Percentiles rank a stretch among this genome's conserved stretches.
Conservation (phyloP, 2,888 invertebrate species). For the Orthosia gothica region DNA sequence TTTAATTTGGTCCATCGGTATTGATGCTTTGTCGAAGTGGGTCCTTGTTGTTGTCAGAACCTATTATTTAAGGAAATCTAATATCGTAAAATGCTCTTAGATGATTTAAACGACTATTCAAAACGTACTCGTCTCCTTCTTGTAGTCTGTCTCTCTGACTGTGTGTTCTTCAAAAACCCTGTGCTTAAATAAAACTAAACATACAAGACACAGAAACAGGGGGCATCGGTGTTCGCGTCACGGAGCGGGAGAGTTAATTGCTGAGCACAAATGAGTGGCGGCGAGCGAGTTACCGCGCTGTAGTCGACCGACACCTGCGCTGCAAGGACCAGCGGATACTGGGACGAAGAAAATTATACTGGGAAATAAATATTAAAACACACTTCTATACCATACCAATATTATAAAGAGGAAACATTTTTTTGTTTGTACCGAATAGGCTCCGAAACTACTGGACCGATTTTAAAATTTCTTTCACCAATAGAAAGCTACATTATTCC, state of each 20-base stretch:
- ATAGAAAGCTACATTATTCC: too few relatives aligned
- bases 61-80: not conserved
- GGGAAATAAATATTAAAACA: too few relatives aligned
- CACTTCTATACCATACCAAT: too few relatives aligned
- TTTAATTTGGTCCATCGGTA: not conserved
- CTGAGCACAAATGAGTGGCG: slow-evolving; percentile 87
- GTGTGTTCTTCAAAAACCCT: not conserved
- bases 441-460: too few relatives aligned
- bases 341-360: not conserved
- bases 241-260: slow-evolving; percentile 86
- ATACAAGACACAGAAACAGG: slow-evolving; percentile 38
- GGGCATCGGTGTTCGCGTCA: slow-evolving; percentile 76
- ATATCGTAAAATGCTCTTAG: not conserved
- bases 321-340: slow-evolving; percentile 65
- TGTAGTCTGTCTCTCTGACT: not conserved
- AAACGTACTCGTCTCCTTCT: too few relatives aligned
- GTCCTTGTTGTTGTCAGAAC: not conserved
- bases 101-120: too few relatives aligned
- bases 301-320: slow-evolving; percentile 82
- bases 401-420: too few relatives aligned
- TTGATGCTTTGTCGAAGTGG: not conserved
- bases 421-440: too few relatives aligned
- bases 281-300: slow-evolving; percentile 77
- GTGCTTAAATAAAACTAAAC: slow-evolving; percentile 17
- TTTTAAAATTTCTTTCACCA: too few relatives aligned